phyloP scores from a whole-genome alignment of 2,797 vertebrate species.

The Rhabdomys pumilio region DNA sequence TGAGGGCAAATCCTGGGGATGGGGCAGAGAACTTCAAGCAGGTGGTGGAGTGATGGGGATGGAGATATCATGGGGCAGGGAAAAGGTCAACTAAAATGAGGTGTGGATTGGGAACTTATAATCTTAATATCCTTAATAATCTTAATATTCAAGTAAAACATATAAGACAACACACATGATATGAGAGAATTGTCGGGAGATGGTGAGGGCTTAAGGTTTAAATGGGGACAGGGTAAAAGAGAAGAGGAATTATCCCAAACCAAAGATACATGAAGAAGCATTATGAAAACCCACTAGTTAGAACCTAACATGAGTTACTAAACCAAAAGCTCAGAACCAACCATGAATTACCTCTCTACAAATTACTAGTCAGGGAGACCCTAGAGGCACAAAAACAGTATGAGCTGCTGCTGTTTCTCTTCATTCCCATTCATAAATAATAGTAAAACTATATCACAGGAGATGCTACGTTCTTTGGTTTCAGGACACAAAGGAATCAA shows the following conservation, averaged over 20 bases:
- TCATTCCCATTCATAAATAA: neutral
- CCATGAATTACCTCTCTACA: neutral
- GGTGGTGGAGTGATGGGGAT: neutral
- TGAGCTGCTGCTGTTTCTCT: neutral
- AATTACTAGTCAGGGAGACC: neutral
- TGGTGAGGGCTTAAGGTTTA: neutral
- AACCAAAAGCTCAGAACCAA: neutral
- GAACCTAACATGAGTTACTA: neutral
- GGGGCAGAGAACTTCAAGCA: neutral
- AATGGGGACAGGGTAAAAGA: too few species aligned
- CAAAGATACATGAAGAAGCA: neutral
- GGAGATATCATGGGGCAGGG: neutral
- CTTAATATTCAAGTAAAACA: neutral
- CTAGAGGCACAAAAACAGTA: neutral
- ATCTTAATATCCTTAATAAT: neutral
- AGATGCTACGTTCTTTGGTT: neutral
- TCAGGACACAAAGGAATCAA: neutral
- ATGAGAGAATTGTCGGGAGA: neutral
- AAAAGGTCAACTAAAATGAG: neutral
- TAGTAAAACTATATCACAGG: neutral
- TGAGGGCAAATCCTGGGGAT: neutral
- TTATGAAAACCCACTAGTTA: neutral
- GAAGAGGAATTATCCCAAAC: neutral
- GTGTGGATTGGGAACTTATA: neutral
- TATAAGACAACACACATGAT: neutral